A percentile compares a stretch with the other conserved stretches of the same genome.
These are phyloP conservation scores for Vanessa cardui DNA, from an alignment of 2,888 invertebrate genomes.

Conservation along the genomic window DNA sequence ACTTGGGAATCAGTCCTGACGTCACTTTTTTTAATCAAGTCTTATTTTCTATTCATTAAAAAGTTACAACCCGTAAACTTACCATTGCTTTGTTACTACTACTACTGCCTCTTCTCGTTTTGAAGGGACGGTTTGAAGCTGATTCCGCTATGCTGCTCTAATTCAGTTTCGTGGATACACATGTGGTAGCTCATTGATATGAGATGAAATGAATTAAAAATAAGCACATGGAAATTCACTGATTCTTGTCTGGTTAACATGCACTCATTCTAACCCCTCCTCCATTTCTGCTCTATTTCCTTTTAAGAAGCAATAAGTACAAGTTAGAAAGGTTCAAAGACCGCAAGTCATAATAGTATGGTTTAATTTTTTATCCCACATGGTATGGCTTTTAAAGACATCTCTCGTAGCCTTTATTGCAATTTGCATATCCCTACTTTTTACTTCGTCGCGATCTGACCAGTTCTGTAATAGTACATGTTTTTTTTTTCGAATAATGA, in stretches of 20 bases:
- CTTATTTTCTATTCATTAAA: neutral
- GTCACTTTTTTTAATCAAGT: neutral
- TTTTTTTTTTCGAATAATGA: constrained; percentile 13
- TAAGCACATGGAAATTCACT: too few species aligned
- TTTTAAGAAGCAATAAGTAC: neutral
- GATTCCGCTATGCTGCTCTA: too few species aligned
- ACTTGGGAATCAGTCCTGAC: constrained; percentile 6
- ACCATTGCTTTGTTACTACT: too few species aligned
- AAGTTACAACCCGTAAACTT: too few species aligned
- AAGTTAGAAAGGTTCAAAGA: neutral
- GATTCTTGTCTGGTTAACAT: too few species aligned
- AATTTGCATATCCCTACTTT: constrained; percentile 59
- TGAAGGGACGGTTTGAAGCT: too few species aligned
- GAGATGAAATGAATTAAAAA: too few species aligned
- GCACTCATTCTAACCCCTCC: too few species aligned
- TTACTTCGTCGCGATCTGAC: constrained; percentile 53
- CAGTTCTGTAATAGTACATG: constrained; percentile 47
- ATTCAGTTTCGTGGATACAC: too few species aligned
- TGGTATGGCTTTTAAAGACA: constrained; percentile 13
- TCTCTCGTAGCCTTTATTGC: constrained; percentile 22
- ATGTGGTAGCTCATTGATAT: too few species aligned
- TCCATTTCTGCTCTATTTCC: too few species aligned
- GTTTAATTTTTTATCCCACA: neutral
- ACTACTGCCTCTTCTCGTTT: too few species aligned
- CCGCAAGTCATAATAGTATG: neutral